These are phyloP conservation scores for Ectropis crepuscularia DNA, from an alignment of 2,888 invertebrate species.

Conservation along the genomic window DNA sequence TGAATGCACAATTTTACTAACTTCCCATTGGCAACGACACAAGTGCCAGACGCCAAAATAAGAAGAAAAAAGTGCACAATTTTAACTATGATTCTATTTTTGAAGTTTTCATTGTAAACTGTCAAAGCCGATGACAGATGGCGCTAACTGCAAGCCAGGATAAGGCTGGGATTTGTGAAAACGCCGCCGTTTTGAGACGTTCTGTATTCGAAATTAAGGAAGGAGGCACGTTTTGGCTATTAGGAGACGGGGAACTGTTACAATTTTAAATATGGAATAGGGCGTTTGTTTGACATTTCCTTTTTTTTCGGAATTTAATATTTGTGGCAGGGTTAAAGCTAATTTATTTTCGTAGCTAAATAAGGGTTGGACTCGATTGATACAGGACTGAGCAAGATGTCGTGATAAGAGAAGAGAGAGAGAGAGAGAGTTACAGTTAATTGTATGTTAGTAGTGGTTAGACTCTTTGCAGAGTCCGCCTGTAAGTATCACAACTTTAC, in stretches of 20 bases:
- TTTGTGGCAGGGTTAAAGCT: slow-evolving; percentile 31
- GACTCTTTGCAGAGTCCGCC: too few species aligned
- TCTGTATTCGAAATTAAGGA: slow-evolving; percentile 62
- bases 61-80: background rate
- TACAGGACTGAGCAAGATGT: background rate
- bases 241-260: slow-evolving; percentile 48
- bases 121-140: slow-evolving; percentile 81
- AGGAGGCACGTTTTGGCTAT: slow-evolving; percentile 63
- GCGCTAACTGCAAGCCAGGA: slow-evolving; percentile 65
- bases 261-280: slow-evolving; percentile 52
- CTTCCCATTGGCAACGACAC: too few species aligned
- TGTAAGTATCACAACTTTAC: too few species aligned
- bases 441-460: too few species aligned
- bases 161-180: slow-evolving; percentile 59
- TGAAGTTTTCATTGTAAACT: slow-evolving; percentile 73
- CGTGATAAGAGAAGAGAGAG: too few species aligned
- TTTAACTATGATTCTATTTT: slow-evolving; percentile 56
- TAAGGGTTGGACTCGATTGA: background rate
- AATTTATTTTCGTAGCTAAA: background rate
- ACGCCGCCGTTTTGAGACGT: slow-evolving; percentile 54
- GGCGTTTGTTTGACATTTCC: slow-evolving; percentile 49
- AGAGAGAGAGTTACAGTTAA: too few species aligned
- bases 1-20: too few species aligned
- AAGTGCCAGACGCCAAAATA: background rate
- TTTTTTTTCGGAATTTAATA: slow-evolving; percentile 41